These are phyloP conservation scores for Drosophila nikananu DNA, from an alignment of 1,140 invertebrate genomes.

Conservation along the genomic window DNA sequence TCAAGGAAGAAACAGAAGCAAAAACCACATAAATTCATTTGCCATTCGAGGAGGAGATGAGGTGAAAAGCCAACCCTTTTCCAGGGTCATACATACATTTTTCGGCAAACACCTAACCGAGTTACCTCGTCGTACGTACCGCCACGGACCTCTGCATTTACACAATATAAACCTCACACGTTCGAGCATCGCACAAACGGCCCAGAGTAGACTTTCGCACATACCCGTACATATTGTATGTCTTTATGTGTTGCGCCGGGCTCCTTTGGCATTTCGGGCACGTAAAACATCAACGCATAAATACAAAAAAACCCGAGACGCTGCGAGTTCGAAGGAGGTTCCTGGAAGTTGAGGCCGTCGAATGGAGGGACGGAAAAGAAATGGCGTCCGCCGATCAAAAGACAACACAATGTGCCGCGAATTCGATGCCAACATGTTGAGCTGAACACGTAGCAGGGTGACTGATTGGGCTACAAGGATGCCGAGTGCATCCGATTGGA, in stretches of 20 bases:
- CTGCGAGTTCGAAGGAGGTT: slow-evolving; percentile 4
- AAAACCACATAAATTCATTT: slow-evolving; percentile 77
- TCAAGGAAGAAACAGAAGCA: slow-evolving; percentile 27
- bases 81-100: slow-evolving; percentile 46
- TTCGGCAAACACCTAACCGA: slow-evolving; percentile 20
- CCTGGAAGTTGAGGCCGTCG: slow-evolving; percentile 29
- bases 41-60: slow-evolving; percentile 9
- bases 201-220: slow-evolving; percentile 14
- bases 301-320: slow-evolving; percentile 54
- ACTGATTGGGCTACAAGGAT: slow-evolving; percentile 50
- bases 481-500: slow-evolving; percentile 47
- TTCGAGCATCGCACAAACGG: slow-evolving; percentile 51
- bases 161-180: slow-evolving; percentile 75
- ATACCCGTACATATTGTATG: slow-evolving; percentile 31
- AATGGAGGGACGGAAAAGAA: slow-evolving; percentile 27
- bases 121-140: slow-evolving; percentile 1
- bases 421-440: slow-evolving; percentile 31
- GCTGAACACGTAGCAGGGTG: slow-evolving; percentile 46
- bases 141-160: slow-evolving; percentile 41
- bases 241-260: slow-evolving; percentile 7
- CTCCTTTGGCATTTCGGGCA: slow-evolving; percentile 66
- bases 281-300: slow-evolving; percentile 83
- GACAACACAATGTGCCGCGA: slow-evolving; percentile 48
- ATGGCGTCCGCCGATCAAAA: slow-evolving; percentile 47
- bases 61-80: slow-evolving; percentile 57